Conservation (phyloP, 2,113 vertebrate genomes). For the Oryzias curvinotus region DNA sequence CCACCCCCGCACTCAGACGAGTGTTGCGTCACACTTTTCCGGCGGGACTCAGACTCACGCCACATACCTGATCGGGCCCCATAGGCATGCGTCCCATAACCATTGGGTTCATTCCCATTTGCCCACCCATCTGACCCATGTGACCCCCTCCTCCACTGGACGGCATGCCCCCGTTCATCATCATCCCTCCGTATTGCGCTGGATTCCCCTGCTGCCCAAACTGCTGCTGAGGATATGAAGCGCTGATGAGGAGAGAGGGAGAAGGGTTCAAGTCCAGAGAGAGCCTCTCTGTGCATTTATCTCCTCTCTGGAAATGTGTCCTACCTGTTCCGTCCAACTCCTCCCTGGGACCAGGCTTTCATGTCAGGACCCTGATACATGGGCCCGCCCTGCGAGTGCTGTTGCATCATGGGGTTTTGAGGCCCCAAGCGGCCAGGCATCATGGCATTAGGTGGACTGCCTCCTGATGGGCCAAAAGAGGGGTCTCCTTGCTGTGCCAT, state of each 20-base stretch:
- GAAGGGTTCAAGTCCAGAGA: background rate
- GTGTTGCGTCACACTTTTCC: background rate
- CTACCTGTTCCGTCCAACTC: constrained; percentile 85
- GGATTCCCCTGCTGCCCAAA: constrained; percentile 86
- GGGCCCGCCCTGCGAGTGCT: constrained; percentile 87
- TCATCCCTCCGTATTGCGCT: constrained; percentile 84
- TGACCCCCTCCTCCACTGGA: constrained; percentile 73
- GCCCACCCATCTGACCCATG: constrained; percentile 80
- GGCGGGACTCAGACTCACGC: background rate
- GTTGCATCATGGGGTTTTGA: constrained; percentile 90
- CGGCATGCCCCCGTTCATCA: constrained; percentile 86
- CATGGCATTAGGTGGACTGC: constrained; percentile 88
- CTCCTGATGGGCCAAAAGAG: constrained; percentile 83
- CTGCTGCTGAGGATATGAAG: constrained; percentile 90
- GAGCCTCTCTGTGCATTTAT: background rate
- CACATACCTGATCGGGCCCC: constrained; percentile 91
- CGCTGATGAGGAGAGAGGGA: constrained; percentile 42
- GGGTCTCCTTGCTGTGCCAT: constrained; percentile 91
- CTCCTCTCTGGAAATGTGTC: background rate
- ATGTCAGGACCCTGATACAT: constrained; percentile 92
- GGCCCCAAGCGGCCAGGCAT: constrained; percentile 89
- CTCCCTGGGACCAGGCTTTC: constrained; percentile 93
- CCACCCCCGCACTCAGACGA: background rate
- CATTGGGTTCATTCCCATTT: constrained; percentile 90
- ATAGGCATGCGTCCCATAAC: constrained; percentile 81